Evolutionary conservation across 2,113 vertebrate species (phyloP).

Genomic region (Rhinopomastus cyanomelas): DNA sequence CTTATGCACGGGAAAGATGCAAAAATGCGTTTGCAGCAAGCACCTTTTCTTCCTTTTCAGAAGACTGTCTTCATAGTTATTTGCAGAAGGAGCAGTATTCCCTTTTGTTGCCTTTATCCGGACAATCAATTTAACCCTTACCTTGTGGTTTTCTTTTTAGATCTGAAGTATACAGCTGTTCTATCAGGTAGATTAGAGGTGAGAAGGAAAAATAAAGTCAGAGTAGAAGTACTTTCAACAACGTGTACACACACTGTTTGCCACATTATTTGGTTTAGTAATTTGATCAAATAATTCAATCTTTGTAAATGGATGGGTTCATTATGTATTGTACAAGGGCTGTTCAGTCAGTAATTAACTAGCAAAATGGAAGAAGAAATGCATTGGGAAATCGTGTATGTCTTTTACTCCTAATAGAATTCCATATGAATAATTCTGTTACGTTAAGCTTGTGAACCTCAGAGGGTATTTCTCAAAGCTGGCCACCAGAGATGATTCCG

Average conservation of each 20-base stretch:
- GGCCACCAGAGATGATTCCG: background rate
- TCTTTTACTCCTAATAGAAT: background rate
- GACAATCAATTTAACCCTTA: background rate
- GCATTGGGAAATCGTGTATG: background rate
- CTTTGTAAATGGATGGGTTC: background rate
- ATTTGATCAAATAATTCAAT: slow-evolving; percentile 8
- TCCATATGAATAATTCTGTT: background rate
- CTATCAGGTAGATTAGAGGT: background rate
- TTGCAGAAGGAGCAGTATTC: background rate
- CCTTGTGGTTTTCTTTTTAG: slow-evolving; percentile 1
- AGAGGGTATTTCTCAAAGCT: background rate
- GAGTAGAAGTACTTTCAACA: background rate
- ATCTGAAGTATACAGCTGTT: background rate
- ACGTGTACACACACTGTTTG: background rate
- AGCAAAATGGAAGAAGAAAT: slow-evolving; percentile 10
- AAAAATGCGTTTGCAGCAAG: background rate
- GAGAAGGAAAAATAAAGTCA: slow-evolving; percentile 5
- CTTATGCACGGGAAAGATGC: background rate
- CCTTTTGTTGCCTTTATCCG: background rate
- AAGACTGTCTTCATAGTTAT: background rate
- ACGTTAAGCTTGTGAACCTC: background rate
- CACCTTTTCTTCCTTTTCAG: background rate
- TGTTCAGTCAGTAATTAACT: background rate
- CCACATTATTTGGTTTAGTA: slow-evolving; percentile 15
- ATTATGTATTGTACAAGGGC: background rate